Conservation (phyloP, 2,797 vertebrate species). For the Petrocephalus schoutedeni region DNA sequence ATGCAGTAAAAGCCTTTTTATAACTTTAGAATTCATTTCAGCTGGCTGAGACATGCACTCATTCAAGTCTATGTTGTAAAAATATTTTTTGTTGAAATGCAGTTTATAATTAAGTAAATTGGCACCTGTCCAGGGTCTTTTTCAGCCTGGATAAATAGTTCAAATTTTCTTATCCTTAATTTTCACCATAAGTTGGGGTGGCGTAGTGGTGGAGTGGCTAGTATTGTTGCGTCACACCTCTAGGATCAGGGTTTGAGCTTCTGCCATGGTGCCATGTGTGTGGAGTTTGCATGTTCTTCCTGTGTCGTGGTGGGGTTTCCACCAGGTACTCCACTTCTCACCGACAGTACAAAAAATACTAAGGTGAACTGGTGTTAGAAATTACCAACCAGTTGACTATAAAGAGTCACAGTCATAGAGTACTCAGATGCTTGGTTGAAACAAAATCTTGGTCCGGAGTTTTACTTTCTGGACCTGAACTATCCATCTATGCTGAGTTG, state of each 20-base stretch:
- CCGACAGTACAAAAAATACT: background rate
- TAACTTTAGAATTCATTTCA: background rate
- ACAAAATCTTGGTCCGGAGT: background rate
- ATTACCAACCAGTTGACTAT: background rate
- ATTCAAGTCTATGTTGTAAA: background rate
- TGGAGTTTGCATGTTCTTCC: background rate
- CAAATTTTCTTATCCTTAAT: background rate
- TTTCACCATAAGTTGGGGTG: background rate
- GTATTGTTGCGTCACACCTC: background rate
- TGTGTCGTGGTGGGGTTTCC: background rate
- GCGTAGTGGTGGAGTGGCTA: background rate
- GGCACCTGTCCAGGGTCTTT: background rate
- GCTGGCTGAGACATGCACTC: background rate
- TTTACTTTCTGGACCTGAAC: background rate
- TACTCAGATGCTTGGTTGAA: background rate
- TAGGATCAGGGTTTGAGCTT: background rate
- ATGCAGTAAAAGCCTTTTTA: background rate
- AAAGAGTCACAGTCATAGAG: background rate
- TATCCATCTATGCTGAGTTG: background rate
- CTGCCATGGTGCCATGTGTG: background rate
- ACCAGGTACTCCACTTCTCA: background rate
- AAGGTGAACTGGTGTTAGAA: background rate
- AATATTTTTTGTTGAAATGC: background rate
- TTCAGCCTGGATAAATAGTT: background rate
- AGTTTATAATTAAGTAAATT: background rate